phyloP scores from a whole-genome alignment of 2,888 invertebrate species.

The Harpalus rufipes region DNA sequence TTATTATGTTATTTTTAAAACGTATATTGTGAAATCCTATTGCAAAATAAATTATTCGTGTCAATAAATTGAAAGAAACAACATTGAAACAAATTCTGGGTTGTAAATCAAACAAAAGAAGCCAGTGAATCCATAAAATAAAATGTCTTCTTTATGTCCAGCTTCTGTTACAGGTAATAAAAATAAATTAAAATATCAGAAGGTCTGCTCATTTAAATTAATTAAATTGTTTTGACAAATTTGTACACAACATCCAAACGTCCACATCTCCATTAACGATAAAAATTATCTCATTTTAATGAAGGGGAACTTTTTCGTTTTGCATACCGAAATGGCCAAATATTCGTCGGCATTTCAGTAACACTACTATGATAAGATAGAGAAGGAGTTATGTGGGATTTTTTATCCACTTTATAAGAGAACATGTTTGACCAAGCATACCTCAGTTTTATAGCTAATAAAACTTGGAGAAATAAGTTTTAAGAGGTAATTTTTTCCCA shows the following conservation, averaged over 20 bases:
- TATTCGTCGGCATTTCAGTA: slow-evolving; percentile 40
- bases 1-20: not conserved
- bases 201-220: slow-evolving; percentile 47
- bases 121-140: slow-evolving; percentile 26
- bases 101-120: slow-evolving; percentile 16
- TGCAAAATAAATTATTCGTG: slow-evolving; percentile 8
- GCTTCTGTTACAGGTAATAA: slow-evolving; percentile 42
- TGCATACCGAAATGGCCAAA: slow-evolving; percentile 52
- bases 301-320: slow-evolving; percentile 35
- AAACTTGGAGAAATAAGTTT: slow-evolving; percentile 44
- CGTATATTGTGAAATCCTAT: not conserved
- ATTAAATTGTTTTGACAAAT: slow-evolving; percentile 56
- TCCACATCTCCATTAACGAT: slow-evolving; percentile 53
- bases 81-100: slow-evolving; percentile 10
- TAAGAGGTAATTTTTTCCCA: slow-evolving; percentile 23
- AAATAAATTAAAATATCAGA: slow-evolving; percentile 48
- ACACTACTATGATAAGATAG: slow-evolving; percentile 50
- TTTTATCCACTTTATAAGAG: slow-evolving; percentile 42
- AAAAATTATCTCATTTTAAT: slow-evolving; percentile 50
- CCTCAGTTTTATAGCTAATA: slow-evolving; percentile 58
- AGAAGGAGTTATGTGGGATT: slow-evolving; percentile 23
- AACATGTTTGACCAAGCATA: slow-evolving; percentile 54
- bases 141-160: slow-evolving; percentile 41
- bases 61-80: not conserved
- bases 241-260: slow-evolving; percentile 24